Conservation (phyloP, 2,888 invertebrate species). For the Parochlus steinenii region DNA sequence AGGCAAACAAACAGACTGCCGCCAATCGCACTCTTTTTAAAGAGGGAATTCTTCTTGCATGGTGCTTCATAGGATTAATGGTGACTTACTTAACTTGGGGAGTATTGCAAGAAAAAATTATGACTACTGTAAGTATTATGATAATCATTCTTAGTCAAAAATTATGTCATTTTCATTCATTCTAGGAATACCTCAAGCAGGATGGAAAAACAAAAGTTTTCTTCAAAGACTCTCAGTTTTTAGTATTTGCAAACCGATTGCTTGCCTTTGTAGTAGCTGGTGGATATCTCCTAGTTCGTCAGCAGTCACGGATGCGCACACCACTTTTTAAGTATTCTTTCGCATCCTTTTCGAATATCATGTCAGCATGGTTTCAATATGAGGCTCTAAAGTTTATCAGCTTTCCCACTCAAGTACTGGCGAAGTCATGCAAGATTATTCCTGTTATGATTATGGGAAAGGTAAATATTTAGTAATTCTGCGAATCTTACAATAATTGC, state of each 20-base stretch:
- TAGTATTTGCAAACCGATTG: slow-evolving; percentile 89
- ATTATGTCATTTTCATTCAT: slow-evolving; percentile 2
- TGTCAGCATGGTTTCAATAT: slow-evolving; percentile 99
- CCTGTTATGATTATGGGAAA: slow-evolving; percentile 98
- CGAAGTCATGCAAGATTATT: slow-evolving; percentile 96
- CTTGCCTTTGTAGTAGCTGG: slow-evolving; percentile 64
- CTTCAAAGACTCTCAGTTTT: slow-evolving; percentile 90
- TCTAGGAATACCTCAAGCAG: slow-evolving; percentile 46
- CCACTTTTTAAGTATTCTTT: slow-evolving; percentile 91
- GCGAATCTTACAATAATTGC: too few relatives aligned
- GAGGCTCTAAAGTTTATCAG: slow-evolving; percentile 97
- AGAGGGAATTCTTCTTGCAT: slow-evolving; percentile 42
- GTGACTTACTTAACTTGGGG: slow-evolving; percentile 90
- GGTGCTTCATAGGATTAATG: slow-evolving; percentile 82
- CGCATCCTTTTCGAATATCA: slow-evolving; percentile 90
- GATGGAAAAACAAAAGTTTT: slow-evolving; percentile 40
- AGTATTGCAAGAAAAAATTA: slow-evolving; percentile 91
- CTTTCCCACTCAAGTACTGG: slow-evolving; percentile 91
- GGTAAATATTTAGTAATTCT: too few relatives aligned
- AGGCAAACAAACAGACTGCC: too few relatives aligned
- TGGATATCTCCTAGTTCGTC: slow-evolving; percentile 38
- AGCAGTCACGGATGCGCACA: slow-evolving; percentile 55
- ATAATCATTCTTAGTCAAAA: too few relatives aligned
- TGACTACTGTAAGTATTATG: slow-evolving; percentile 71
- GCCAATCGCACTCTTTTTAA: slow-evolving; percentile 35